Evolutionary conservation across 1,140 invertebrate species (phyloP).

Genomic region (Drosophila pachea): DNA sequence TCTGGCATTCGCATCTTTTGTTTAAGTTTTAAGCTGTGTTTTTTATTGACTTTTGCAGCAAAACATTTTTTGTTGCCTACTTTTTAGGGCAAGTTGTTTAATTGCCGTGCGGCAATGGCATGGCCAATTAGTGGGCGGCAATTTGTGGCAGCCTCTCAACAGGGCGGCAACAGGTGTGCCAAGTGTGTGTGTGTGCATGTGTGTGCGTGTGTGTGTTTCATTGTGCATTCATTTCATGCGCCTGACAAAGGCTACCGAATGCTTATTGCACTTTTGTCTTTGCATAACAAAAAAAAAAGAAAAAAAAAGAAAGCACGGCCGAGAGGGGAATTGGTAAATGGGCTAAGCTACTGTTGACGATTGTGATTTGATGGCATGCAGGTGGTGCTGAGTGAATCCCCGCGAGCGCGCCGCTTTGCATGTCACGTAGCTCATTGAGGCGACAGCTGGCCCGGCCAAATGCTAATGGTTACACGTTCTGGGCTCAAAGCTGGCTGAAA

Average conservation of each 20-base stretch:
- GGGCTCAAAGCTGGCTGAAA: slow-evolving; percentile 29
- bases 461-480: slow-evolving; percentile 35
- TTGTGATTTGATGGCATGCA: slow-evolving; percentile 49
- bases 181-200: slow-evolving; percentile 27
- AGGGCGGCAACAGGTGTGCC: slow-evolving; percentile 55
- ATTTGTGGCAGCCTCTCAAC: slow-evolving; percentile 14
- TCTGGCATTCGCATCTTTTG: slow-evolving; percentile 36
- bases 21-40: slow-evolving; percentile 63
- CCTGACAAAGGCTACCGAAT: slow-evolving; percentile 39
- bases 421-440: slow-evolving; percentile 50
- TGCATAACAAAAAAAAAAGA: slow-evolving; percentile 28
- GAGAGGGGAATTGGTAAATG: not conserved
- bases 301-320: slow-evolving; percentile 1
- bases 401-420: slow-evolving; percentile 12
- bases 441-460: slow-evolving; percentile 37
- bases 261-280: slow-evolving; percentile 41
- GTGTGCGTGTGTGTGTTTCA: slow-evolving; percentile 32
- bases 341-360: slow-evolving; percentile 19
- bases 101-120: slow-evolving; percentile 25
- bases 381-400: slow-evolving; percentile 18
- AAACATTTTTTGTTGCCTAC: slow-evolving; percentile 53
- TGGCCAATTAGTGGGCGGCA: slow-evolving; percentile 55
- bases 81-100: slow-evolving; percentile 45
- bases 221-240: slow-evolving; percentile 63
- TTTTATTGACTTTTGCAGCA: slow-evolving; percentile 57